These are phyloP conservation scores for Halichoeres trimaculatus DNA, from an alignment of 2,113 vertebrate genomes.

Conservation along the genomic window DNA sequence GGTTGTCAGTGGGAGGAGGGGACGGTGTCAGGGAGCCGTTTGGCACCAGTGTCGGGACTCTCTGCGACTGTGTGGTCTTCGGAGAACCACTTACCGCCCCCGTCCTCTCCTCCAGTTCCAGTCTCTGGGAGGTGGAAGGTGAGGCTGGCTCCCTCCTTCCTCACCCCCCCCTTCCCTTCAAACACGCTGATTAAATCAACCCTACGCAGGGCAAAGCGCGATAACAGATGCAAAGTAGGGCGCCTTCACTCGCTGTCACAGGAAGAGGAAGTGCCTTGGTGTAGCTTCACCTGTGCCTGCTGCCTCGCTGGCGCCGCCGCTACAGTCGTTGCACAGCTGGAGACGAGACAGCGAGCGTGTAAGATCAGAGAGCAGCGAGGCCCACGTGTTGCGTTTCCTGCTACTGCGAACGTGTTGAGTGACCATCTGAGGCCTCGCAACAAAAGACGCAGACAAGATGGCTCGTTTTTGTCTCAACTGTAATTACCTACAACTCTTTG, in stretches of 20 bases:
- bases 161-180: neutral
- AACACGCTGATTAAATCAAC: conserved; percentile 78
- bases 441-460: conserved; percentile 15
- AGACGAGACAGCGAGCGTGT: conserved; percentile 47
- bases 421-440: conserved; percentile 58
- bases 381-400: conserved; percentile 55
- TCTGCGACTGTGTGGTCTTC: conserved; percentile 58
- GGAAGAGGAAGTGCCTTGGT: conserved; percentile 75
- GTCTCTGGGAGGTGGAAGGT: conserved; percentile 60
- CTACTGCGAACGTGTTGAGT: conserved; percentile 29
- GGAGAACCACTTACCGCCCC: conserved; percentile 61
- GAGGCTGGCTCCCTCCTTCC: conserved; percentile 24
- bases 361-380: conserved; percentile 54
- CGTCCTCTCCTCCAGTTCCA: conserved; percentile 52
- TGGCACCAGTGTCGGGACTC: conserved; percentile 57
- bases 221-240: conserved; percentile 76
- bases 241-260: conserved; percentile 72
- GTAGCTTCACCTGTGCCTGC: conserved; percentile 65
- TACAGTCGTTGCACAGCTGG: conserved; percentile 64
- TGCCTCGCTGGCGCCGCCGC: conserved; percentile 45
- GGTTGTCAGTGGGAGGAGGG: conserved; percentile 41
- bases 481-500: neutral
- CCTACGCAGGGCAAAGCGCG: conserved; percentile 49
- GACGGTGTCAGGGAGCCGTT: conserved; percentile 28
- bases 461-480: conserved; percentile 16